These are phyloP conservation scores for Acrocephalus kingi DNA, from an alignment of 2,113 vertebrate genomes.

Conservation along the genomic window DNA sequence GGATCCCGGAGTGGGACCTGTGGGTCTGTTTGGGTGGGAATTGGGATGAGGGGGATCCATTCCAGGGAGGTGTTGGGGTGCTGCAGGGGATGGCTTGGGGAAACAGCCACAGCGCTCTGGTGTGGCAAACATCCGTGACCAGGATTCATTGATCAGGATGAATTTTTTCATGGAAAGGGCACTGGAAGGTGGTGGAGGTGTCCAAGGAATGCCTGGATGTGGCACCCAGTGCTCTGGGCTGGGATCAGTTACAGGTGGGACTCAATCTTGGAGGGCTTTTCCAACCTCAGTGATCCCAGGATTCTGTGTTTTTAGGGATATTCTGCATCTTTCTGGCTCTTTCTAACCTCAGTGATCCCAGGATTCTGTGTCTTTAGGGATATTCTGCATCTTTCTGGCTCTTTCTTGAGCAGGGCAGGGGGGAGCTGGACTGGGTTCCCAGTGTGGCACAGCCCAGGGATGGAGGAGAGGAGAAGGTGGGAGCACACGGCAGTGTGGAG, in stretches of 20 bases:
- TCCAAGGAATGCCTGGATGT: fast-evolving
- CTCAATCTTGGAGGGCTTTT: background rate
- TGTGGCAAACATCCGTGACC: fast-evolving
- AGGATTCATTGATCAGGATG: background rate
- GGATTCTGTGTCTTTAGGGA: background rate
- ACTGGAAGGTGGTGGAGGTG: background rate
- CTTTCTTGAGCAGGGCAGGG: fast-evolving
- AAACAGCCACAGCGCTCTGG: fast-evolving
- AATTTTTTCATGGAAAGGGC: background rate
- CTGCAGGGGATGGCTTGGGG: background rate
- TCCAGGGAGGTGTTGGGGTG: background rate
- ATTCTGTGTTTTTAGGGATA: background rate
- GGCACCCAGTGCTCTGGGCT: background rate
- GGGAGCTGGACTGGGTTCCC: background rate
- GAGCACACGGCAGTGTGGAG: background rate
- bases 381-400: background rate
- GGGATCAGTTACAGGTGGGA: fast-evolving
- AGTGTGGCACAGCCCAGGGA: background rate
- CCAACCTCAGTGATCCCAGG: background rate
- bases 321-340: background rate
- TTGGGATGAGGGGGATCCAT: background rate
- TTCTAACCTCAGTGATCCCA: too few relatives aligned
- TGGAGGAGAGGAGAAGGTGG: background rate
- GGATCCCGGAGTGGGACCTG: too few relatives aligned
- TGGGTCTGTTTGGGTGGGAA: background rate